Percentiles rank a stretch among this genome's conserved stretches.
These are phyloP conservation scores for Clamator glandarius DNA, from an alignment of 2,797 vertebrate genomes.

Conservation along the genomic window DNA sequence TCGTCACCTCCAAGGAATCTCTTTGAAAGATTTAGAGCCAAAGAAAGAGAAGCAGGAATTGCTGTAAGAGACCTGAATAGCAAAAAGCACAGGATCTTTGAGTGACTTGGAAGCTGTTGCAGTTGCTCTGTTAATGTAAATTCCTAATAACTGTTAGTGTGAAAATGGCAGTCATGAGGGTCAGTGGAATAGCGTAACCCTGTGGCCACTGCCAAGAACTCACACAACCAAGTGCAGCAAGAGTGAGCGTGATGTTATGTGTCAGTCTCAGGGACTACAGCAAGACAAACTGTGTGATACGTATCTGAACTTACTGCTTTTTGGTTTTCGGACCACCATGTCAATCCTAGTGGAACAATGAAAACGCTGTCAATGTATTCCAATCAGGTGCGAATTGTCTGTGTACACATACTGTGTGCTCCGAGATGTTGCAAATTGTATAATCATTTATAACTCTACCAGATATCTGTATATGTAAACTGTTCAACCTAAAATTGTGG, in stretches of 20 bases:
- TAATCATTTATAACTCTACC: background rate
- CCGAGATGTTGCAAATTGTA: background rate
- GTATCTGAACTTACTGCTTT: background rate
- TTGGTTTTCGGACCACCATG: fast-evolving
- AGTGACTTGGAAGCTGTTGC: background rate
- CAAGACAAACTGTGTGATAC: background rate
- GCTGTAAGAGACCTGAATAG: background rate
- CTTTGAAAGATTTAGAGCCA: background rate
- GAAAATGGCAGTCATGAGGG: background rate
- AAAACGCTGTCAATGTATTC: background rate
- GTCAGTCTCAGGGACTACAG: background rate
- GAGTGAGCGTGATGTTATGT: background rate
- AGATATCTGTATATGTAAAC: background rate
- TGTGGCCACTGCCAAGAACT: background rate
- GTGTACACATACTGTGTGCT: too few species aligned
- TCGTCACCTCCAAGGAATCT: background rate
- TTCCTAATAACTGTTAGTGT: background rate
- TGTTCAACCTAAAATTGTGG: background rate
- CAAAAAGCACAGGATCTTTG: background rate
- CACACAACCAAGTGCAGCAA: too few species aligned
- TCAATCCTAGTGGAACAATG: background rate
- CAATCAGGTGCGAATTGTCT: fast-evolving
- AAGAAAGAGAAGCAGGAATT: background rate
- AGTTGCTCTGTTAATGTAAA: background rate
- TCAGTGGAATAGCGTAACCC: background rate